Evolutionary conservation across 2,888 invertebrate species (phyloP).

Genomic region (Drosophila buzzatii): DNA sequence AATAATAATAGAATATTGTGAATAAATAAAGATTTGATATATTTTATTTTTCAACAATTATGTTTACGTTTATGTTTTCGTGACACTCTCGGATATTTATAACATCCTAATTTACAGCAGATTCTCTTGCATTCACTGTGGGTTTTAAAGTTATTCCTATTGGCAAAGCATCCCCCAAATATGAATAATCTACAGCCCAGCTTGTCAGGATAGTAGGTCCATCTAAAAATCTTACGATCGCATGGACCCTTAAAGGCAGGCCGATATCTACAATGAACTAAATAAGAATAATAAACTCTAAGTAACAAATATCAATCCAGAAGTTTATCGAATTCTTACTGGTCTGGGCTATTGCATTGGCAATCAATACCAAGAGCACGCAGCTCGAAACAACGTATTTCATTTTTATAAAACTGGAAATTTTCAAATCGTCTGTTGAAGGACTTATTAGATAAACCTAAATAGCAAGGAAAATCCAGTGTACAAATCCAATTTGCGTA

Average conservation of each 20-base stretch:
- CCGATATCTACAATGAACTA: not conserved
- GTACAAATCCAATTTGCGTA: not conserved
- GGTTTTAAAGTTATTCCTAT: not conserved
- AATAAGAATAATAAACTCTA: not conserved
- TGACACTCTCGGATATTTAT: no score
- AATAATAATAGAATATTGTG: no score
- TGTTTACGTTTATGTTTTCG: no score
- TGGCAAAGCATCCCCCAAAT: not conserved
- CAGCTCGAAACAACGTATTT: not conserved
- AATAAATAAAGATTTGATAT: no score
- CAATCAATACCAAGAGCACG: not conserved
- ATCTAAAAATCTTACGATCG: accelerated
- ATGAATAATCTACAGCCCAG: not conserved
- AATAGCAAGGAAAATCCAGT: not conserved
- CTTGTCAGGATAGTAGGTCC: not conserved
- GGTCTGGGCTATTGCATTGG: not conserved
- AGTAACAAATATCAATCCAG: not conserved
- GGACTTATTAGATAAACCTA: not conserved
- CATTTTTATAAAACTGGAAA: not conserved
- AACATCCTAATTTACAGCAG: not conserved
- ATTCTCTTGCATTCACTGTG: accelerated
- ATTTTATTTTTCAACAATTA: no score
- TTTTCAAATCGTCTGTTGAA: not conserved
- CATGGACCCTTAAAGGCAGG: not conserved
- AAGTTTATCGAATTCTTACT: not conserved